Evolutionary conservation across 1,140 invertebrate genomes (phyloP), one percentile per base, ranked within the genome.

Genomic region (Aleiodes sp.): DNA sequence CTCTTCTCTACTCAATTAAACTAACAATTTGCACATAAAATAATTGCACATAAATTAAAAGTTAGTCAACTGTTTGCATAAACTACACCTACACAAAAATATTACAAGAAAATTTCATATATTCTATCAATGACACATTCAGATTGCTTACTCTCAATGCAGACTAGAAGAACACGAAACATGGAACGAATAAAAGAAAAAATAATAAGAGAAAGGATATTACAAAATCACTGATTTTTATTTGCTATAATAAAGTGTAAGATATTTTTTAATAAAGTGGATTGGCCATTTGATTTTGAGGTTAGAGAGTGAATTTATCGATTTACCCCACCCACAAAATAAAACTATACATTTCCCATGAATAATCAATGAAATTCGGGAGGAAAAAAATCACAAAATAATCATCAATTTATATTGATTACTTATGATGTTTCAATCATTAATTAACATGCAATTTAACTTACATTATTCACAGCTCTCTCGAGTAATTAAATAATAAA

Each of bases 241-340:
- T 80, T 77, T 79, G 62, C 73, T 74, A 75, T 75, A 24, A 26
- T 61, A 75, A 60, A 61, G 70, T 82, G 73, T 81, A 79, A 80
- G 69, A 72, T 74, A 73, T 82, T 83, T 82, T 82, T 72, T 78
- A 82, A 82, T 83, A 82, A 82, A 80, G 46, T 9, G 26, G 57
- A 68, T 78, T 81, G 72, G 65, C 59, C 41, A 41, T 63, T 52
- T 16, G 21, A 10, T 52, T 52, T n/a, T n/a, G n/a, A n/a, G n/a
- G n/a, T n/a, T n/a, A n/a, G n/a, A n/a, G n/a, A n/a, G n/a, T n/a
- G n/a, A n/a, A n/a, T n/a, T n/a, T n/a, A n/a, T n/a, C n/a, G n/a
- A n/a, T n/a, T n/a, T n/a, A n/a, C n/a, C n/a, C n/a, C n/a, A n/a
- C n/a, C n/a, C n/a, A n/a, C n/a, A n/a, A n/a, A n/a, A n/a, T n/a